Base-by-base conservation (phyloP, 1,140 invertebrate genomes). In the Euura saliciscinereae region DNA sequence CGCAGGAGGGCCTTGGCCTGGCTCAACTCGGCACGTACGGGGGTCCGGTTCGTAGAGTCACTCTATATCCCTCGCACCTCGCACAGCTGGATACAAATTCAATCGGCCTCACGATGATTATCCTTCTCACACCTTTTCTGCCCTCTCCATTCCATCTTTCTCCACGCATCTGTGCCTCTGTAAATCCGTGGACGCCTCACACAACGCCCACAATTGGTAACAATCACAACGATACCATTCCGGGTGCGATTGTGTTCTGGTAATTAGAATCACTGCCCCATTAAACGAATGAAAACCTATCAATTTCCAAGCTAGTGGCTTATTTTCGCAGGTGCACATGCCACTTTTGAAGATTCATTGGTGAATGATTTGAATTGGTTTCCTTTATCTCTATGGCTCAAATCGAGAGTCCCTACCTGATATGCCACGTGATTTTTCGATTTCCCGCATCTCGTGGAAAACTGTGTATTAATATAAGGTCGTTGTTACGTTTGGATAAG, bases 1-100 rank as follows among this genome's bases (percentile, higher is more conserved):
- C 13, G 8, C 51, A 59, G 51, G 51, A 59, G 51, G 51, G 51
- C 51, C 13, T 59, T n/a, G 51, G 13, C 51, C 13, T 59, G 51
- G 51, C 51, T 59, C 51, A n/a, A 59, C 51, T 59, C 51, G 51
- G 5, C 51, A n/a, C 13, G 13, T 59, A 8, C 10, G 8, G 51
- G 51, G 51, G 51, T 59, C 51, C 51, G 13, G 51, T 59, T n/a
- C 51, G 51, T 59, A n/a, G 51, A 59, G 51, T 59, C 51, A 59
- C 51, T 59, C 51, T 59, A 59, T 59, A n/a, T n/a, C 10, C 51
- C 51, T n/a, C 28, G 28, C 28, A 28, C 28, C 28, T 28, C 6
- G 51, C 51, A 59, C 51, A 59, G 51, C 51, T 59, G 51, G 51
- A 59, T 59, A 59, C 51, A 59, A 59, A 59, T 59, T 59, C 51